phyloP scores from a whole-genome alignment of 2,113 vertebrate genomes.

The Stigmatopora nigra region DNA sequence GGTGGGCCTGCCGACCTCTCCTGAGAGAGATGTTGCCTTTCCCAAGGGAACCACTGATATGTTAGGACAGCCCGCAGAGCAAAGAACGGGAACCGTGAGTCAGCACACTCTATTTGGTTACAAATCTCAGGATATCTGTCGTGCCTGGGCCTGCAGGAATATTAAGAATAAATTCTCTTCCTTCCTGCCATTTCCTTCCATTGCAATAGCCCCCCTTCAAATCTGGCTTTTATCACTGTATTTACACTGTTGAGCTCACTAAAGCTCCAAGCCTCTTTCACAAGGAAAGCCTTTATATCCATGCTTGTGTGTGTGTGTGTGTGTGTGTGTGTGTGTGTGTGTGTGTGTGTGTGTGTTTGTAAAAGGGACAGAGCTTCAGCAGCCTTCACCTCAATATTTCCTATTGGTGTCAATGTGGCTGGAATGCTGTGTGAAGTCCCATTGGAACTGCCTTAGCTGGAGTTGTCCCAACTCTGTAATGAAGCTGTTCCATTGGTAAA shows the following conservation, averaged over 20 bases:
- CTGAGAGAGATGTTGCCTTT: conserved; percentile 29
- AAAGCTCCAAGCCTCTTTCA: conserved; percentile 54
- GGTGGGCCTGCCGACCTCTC: conserved; percentile 24
- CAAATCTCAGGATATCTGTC: conserved; percentile 48
- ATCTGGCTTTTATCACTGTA: conserved; percentile 55
- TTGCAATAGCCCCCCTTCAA: conserved; percentile 41
- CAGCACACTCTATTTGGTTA: conserved; percentile 56
- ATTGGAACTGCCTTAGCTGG: not conserved
- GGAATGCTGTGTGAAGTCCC: conserved; percentile 33
- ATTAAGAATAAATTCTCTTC: conserved; percentile 49
- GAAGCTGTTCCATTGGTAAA: not conserved
- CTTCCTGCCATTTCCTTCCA: conserved; percentile 51
- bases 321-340: too few species aligned
- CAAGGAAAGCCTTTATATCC: conserved; percentile 54
- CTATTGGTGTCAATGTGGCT: conserved; percentile 37
- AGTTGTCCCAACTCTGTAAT: not conserved
- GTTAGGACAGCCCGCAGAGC: conserved; percentile 55
- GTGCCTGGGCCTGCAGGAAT: conserved; percentile 49
- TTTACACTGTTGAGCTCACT: conserved; percentile 62
- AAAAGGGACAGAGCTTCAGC: not conserved
- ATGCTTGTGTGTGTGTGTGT: conserved; percentile 20
- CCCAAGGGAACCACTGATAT: conserved; percentile 56
- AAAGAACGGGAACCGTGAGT: conserved; percentile 61
- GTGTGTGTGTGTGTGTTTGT: too few species aligned
- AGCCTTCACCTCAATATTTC: conserved; percentile 50